Evolutionary conservation across 2,888 invertebrate species (phyloP), one percentile per base, ranked within the genome.

Genomic region (Amphimallon solstitiale): DNA sequence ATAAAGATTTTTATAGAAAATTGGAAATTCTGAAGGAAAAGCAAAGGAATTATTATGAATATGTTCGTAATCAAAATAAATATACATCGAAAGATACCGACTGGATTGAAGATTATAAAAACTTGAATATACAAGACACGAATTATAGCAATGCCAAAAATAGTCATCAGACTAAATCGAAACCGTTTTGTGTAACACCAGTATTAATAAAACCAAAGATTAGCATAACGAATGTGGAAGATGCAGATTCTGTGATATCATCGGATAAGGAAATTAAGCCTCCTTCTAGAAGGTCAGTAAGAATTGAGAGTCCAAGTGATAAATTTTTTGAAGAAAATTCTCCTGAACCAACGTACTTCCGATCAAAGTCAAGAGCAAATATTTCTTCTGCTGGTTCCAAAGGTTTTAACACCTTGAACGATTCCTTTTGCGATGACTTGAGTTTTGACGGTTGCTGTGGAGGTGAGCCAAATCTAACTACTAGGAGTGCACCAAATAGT

Each of bases 1-100:
- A 88, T 67, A 88, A 87, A 65, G 92, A 93, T 74, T 93, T 93
- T 79, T 90, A 91, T 77, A 87, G 87, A 10, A 90, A 90, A 35
- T 78, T 93, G 56, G 88, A 90, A 78, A 86, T 85, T 65, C 79
- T 91, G 51, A 87, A 88, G 70, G 86, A 89, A 71, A 89, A 87
- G 75, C 90, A 90, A 76, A 86, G 86, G 72, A 70, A 81, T 14
- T 80, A 79, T 66, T 77, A 76, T 54, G 81, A 85, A 49, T 78
- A 76, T 67, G 56, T 81, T 2, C 68, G 73, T 17, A 73, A 73
- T 46, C 78, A 80, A 65, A 71, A 70, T 9, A 77, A 77, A 70
- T 76, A 74, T 35, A 75, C 76, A 29, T 71, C 72, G 23, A 77
- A 78, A 71, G 74, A 74, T 17, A 73, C 74, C 0, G 73, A 74